phyloP scores from a whole-genome alignment of 1,140 invertebrate genomes.

The Atta colombica region DNA sequence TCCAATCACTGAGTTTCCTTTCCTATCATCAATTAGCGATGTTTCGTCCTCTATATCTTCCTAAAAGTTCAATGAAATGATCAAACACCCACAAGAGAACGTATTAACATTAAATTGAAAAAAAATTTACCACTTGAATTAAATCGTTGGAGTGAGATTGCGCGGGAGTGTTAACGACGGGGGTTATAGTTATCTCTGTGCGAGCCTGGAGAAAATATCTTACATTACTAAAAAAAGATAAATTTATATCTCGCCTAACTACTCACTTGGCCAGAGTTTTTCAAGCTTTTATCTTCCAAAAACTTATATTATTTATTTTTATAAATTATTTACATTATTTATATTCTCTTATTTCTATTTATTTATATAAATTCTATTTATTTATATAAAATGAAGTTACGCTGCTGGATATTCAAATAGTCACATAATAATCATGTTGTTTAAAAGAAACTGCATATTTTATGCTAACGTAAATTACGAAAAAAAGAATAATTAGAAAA shows the following conservation, averaged over 20 bases:
- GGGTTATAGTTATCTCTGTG: conserved; percentile 88
- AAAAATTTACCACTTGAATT: conserved; percentile 82
- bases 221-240: conserved; percentile 16
- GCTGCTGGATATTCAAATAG: not conserved
- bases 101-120: not conserved
- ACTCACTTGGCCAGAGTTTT: not conserved
- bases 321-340: not conserved
- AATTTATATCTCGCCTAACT: conserved; percentile 8
- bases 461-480: not conserved
- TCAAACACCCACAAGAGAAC: not conserved
- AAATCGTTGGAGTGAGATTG: conserved; percentile 82
- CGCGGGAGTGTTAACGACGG: conserved; percentile 84
- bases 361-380: not conserved
- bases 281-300: not conserved
- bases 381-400: not conserved
- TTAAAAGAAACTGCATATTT: not conserved
- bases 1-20: conserved; percentile 80
- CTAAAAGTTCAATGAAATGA: conserved; percentile 76
- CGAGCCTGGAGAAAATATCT: conserved; percentile 79
- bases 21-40: conserved; percentile 90
- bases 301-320: not conserved
- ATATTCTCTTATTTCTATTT: not conserved
- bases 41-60: conserved; percentile 88
- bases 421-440: not conserved
- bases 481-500: conserved; percentile 58